Base-by-base conservation (phyloP, 2,888 invertebrate genomes). In the Andrena fulva region DNA sequence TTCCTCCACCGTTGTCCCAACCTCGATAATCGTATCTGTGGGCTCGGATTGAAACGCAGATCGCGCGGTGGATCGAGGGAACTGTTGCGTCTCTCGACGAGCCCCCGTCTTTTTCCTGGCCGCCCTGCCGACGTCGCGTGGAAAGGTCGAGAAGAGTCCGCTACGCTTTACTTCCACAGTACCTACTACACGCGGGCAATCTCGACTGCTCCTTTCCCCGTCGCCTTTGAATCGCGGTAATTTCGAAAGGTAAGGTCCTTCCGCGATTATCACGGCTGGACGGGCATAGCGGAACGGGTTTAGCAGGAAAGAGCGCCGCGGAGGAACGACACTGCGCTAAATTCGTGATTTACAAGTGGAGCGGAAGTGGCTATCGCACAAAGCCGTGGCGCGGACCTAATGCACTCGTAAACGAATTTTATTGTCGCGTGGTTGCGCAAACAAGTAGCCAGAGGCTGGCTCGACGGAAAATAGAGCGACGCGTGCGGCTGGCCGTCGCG, bases 371-470 rank as follows among this genome's bases (percentile, higher is more conserved):
- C 83, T 88, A 90, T 88, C 87, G 88, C 86, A 75, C 86, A 86
- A 85, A 85, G 79, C 84, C 79, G 67, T 72, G 77, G 62, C 76
- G 83, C 80, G 78, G 72, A 74, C 83, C 82, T 84, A 83, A 88
- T 85, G 82, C 67, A 85, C 83, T 87, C 90, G 85, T 89, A 84
- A 88, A 90, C 89, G 88, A 90, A 90, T 90, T 90, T 90, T 90
- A 90, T 87, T 89, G 89, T 87, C 83, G 88, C 80, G 76, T 78
- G 78, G 84, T 89, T 87, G 85, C 86, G 86, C 84, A 85, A 88
- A 87, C 85, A 80, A 83, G 84, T 71, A 80, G 72, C 75, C 66
- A 76, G 70, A 74, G 76, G 27, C 33, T 77, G 84, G 20, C 63
- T 35, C 31, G 74, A 59, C 33, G 77, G 63, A 85, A 87, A 87